phyloP scores from a whole-genome alignment of 2,888 invertebrate species.

The Eutolmus rufibarbis region DNA sequence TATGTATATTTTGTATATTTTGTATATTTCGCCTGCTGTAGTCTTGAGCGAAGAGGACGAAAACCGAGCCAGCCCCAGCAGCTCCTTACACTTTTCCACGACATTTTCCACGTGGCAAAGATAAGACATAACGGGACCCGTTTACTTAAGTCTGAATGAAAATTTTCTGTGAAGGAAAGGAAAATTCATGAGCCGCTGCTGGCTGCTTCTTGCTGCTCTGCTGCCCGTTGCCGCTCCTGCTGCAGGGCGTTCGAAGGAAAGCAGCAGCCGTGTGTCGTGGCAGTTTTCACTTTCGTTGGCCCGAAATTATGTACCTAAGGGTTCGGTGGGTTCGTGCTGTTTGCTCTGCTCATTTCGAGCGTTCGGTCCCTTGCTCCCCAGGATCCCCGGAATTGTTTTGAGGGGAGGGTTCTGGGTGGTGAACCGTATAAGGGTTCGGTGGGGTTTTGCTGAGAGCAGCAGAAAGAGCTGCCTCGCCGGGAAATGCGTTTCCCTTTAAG shows the following conservation, averaged over 20 bases:
- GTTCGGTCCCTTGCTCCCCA: not conserved
- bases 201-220: not conserved
- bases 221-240: not conserved
- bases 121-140: conserved; percentile 9
- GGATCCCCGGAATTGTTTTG: not conserved
- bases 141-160: conserved; percentile 38
- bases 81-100: not conserved
- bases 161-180: not conserved
- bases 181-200: conserved; percentile 9
- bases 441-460: conserved; percentile 22
- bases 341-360: conserved; percentile 2
- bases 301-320: not conserved
- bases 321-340: not conserved
- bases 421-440: not conserved
- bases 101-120: conserved; percentile 36
- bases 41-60: not conserved
- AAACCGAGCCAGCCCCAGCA: not conserved
- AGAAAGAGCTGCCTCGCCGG: conserved; percentile 17
- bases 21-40: not conserved
- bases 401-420: not conserved
- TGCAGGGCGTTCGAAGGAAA: not conserved
- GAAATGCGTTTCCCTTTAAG: conserved; percentile 34
- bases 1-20: too few relatives aligned
- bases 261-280: not conserved
- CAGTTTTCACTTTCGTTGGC: conserved; percentile 33